Evolutionary conservation across 2,797 vertebrate genomes (phyloP), one percentile per base, ranked within the genome.

Genomic region (Esox lucius): DNA sequence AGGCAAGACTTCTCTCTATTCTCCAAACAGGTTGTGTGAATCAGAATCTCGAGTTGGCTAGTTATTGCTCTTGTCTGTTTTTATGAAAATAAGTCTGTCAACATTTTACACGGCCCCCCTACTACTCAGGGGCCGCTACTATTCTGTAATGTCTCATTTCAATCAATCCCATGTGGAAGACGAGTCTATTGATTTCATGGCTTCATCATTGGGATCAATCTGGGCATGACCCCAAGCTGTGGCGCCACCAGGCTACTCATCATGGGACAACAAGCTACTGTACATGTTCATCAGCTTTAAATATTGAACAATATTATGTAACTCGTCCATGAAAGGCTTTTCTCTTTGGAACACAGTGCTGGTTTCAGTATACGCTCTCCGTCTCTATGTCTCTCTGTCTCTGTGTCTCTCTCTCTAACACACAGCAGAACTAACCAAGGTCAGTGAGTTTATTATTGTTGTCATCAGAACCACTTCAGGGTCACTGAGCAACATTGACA

Each of bases 281-380:
- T 73, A 48, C 75, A 80, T 85, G 75, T 83, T 35, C 71, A 80
- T 78, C 76, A 72, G 67, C 65, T 75, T 83, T 73, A 80, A 33
- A 70, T 75, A 83, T 80, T 85, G 73, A 80, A 78, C 76, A 77
- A 65, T 48, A 71, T 86, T 88, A 78, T 74, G 70, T 80, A 85
- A 88, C 76, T 72, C 28, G 31, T 68, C 73, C 72, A 78, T 65
- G 78, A 75, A 78, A 64, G 48, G 69, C 72, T 51, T 82, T 82
- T 80, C 69, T 77, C 64, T 64, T 42, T 19, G 28, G 56, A 22
- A 75, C 74, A 39, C 28, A 31, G 74, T 70, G 72, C 22, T 0
- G 6, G 61, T 62, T 26, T 64, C 59, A 24, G 33, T 46, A 11
- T 78, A 22, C 35, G 70, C 65, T 48, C 64, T 61, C 70, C 51